These are phyloP conservation scores for Menidia beryllina DNA, from an alignment of 2,113 vertebrate genomes.

Conservation along the genomic window DNA sequence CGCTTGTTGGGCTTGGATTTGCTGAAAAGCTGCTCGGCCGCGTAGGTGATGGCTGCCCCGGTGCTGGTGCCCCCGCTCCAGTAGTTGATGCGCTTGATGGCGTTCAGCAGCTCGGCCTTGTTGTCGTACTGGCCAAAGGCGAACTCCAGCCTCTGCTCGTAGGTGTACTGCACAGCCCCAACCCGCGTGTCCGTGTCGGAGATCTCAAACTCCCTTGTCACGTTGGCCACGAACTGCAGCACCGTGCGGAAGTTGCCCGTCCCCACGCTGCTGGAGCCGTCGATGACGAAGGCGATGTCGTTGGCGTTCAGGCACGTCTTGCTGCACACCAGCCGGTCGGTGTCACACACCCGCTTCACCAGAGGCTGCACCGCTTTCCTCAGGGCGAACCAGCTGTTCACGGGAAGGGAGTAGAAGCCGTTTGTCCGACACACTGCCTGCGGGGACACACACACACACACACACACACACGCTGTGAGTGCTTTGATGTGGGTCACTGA, in stretches of 20 bases:
- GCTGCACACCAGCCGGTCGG: slow-evolving; percentile 90
- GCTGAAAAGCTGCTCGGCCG: slow-evolving; percentile 93
- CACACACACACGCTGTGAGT: not conserved
- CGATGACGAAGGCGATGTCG: slow-evolving; percentile 94
- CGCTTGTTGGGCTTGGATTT: slow-evolving; percentile 97
- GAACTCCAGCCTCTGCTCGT: slow-evolving; percentile 96
- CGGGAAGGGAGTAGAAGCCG: slow-evolving; percentile 88
- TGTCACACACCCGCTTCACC: slow-evolving; percentile 92
- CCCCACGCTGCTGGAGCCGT: slow-evolving; percentile 97
- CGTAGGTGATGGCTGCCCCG: slow-evolving; percentile 92
- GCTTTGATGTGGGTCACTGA: not conserved
- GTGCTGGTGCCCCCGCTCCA: slow-evolving; percentile 99
- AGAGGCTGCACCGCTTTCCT: slow-evolving; percentile 89
- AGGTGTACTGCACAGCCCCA: slow-evolving; percentile 96
- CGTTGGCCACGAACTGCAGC: slow-evolving; percentile 95
- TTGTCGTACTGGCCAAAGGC: slow-evolving; percentile 89
- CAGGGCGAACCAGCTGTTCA: slow-evolving; percentile 93
- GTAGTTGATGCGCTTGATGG: slow-evolving; percentile 93
- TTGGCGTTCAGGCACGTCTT: slow-evolving; percentile 97
- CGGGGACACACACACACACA: not conserved
- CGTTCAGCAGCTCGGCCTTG: slow-evolving; percentile 89
- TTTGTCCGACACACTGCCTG: slow-evolving; percentile 96
- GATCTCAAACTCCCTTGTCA: slow-evolving; percentile 95
- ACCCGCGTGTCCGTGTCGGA: slow-evolving; percentile 94
- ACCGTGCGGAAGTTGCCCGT: slow-evolving; percentile 94